Conservation (phyloP, 2,797 vertebrate genomes). For the Lacerta bilineata region DNA sequence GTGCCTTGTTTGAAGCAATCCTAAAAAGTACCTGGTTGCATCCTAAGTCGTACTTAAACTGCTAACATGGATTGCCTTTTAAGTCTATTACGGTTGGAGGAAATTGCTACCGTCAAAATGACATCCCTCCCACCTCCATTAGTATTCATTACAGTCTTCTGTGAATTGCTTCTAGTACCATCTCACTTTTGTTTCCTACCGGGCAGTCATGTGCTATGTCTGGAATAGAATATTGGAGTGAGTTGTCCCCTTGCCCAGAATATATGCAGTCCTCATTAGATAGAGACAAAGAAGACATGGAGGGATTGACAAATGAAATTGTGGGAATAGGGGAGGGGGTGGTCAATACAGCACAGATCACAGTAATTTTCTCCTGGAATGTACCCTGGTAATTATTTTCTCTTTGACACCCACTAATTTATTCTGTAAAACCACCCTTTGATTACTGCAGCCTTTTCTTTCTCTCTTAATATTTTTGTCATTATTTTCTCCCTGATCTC, state of each 20-base stretch:
- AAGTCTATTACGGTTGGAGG: no score
- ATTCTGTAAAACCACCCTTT: neutral
- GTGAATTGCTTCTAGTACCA: neutral
- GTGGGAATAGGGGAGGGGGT: neutral
- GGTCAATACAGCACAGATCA: neutral
- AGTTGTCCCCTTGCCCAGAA: no score
- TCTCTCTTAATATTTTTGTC: neutral
- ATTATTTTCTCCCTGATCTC: neutral
- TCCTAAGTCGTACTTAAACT: no score
- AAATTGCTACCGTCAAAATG: no score
- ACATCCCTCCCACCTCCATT: neutral
- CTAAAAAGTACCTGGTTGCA: neutral
- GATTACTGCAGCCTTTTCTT: neutral
- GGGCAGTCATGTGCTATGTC: neutral
- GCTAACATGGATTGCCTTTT: no score
- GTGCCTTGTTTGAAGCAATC: neutral
- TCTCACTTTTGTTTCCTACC: neutral
- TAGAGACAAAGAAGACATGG: neutral
- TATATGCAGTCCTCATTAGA: neutral
- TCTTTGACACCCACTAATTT: slow-evolving; percentile 4
- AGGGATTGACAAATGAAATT: neutral
- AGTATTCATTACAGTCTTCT: neutral
- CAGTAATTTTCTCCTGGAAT: neutral
- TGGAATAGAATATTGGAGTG: neutral
- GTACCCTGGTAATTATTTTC: neutral